Conservation (phyloP, 2,888 invertebrate genomes). For the Apamea monoglypha region DNA sequence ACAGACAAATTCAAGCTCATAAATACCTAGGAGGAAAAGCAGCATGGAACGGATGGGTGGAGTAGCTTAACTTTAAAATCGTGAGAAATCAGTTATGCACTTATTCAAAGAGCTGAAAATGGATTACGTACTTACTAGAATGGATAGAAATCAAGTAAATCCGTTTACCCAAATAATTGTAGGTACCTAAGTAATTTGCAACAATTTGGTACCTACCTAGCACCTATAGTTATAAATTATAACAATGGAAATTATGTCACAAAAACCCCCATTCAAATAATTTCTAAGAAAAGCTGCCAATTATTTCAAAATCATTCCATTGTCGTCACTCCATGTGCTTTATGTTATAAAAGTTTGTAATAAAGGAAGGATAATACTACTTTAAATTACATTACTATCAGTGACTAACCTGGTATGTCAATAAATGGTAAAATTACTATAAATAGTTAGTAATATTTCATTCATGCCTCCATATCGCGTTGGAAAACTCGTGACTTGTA, state of each 20-base stretch:
- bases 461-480: constrained; percentile 36
- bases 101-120: too few relatives aligned
- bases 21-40: too few relatives aligned
- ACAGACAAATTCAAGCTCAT: too few relatives aligned
- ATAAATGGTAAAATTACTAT: constrained; percentile 13
- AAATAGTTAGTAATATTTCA: constrained; percentile 44
- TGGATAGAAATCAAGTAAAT: too few relatives aligned
- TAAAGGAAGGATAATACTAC: constrained; percentile 42
- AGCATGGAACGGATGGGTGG: neutral
- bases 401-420: constrained; percentile 31
- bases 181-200: neutral
- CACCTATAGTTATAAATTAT: neutral
- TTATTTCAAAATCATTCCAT: neutral
- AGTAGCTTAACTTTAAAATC: too few relatives aligned
- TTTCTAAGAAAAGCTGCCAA: neutral
- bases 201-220: neutral
- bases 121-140: too few relatives aligned
- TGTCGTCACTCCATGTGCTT: constrained; percentile 1
- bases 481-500: constrained; percentile 24
- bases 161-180: neutral
- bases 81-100: too few relatives aligned
- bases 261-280: neutral
- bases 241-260: neutral
- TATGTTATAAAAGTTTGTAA: neutral
- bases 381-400: neutral